Percentiles rank a stretch among this genome's conserved stretches.
Evolutionary conservation across 2,888 invertebrate species (phyloP).

Genomic region (Spilosoma lubricipeda): DNA sequence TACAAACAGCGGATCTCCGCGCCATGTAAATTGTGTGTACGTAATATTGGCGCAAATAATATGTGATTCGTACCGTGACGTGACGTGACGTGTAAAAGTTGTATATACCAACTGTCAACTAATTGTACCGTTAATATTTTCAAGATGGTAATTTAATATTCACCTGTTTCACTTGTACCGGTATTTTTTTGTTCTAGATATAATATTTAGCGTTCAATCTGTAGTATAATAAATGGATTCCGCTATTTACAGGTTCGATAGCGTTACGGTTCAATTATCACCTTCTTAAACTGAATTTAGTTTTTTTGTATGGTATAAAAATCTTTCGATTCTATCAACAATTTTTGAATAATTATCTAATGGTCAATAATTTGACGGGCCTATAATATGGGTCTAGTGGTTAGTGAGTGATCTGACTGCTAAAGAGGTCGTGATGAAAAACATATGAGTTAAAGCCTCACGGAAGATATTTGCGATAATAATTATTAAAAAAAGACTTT

Average conservation of each 20-base stretch:
- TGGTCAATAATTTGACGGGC: no score
- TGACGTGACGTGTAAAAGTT: constrained; percentile 49
- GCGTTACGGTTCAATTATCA: background rate
- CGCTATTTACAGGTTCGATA: background rate
- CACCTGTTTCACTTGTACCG: constrained; percentile 20
- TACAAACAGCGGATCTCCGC: background rate
- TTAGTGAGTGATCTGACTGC: no score
- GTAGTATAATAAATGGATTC: background rate
- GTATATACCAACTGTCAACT: constrained; percentile 56
- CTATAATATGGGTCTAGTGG: no score
- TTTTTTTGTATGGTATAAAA: no score
- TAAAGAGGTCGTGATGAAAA: no score
- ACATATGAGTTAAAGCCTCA: no score
- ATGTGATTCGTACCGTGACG: constrained; percentile 59
- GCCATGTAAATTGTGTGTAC: constrained; percentile 48
- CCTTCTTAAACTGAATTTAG: background rate
- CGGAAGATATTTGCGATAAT: no score
- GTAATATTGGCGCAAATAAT: constrained; percentile 53
- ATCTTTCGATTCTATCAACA: no score
- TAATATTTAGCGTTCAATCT: background rate
- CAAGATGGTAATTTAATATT: constrained; percentile 33
- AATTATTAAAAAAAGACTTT: no score
- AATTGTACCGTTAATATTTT: constrained; percentile 58
- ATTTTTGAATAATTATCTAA: no score
- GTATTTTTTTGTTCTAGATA: constrained; percentile 10